Evolutionary conservation across 2,888 invertebrate species (phyloP).

Genomic region (Drosophila imparisetae): DNA sequence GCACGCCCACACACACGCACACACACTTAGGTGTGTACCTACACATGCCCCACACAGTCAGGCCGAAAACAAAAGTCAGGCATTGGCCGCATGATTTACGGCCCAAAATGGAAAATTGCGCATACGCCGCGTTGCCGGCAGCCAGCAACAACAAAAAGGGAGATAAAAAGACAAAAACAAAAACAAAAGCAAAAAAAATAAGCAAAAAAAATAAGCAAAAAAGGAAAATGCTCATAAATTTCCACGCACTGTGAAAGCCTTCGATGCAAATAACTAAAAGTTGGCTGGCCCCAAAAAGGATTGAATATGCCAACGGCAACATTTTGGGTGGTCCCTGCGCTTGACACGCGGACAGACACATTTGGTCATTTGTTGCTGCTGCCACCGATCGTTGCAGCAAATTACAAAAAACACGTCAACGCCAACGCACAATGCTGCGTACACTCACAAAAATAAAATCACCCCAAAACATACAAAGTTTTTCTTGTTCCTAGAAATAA

Average conservation of each 20-base stretch:
- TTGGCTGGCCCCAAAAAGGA: constrained; percentile 22
- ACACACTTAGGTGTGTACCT: constrained; percentile 26
- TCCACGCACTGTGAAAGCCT: constrained; percentile 34
- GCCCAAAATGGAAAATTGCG: constrained; percentile 73
- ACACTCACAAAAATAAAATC: background rate
- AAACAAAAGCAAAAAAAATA: background rate
- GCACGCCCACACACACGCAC: constrained; percentile 50
- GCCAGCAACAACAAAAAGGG: constrained; percentile 22
- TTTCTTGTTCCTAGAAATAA: background rate
- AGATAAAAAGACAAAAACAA: constrained; percentile 7
- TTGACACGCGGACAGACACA: constrained; percentile 70
- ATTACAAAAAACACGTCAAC: constrained; percentile 49
- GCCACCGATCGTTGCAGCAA: constrained; percentile 70
- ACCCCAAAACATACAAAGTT: background rate
- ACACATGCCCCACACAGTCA: constrained; percentile 44
- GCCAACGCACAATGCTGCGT: constrained; percentile 27
- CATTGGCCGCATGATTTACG: constrained; percentile 77
- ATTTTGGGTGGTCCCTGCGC: constrained; percentile 49
- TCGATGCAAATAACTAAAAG: constrained; percentile 54
- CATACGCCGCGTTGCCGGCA: constrained; percentile 66
- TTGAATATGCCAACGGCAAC: constrained; percentile 23
- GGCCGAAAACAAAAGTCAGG: constrained; percentile 70
- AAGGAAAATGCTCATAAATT: constrained; percentile 59
- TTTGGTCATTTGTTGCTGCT: constrained; percentile 77
- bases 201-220: background rate